Conservation (phyloP, 2,113 vertebrate genomes). For the Struthidea cinerea region DNA sequence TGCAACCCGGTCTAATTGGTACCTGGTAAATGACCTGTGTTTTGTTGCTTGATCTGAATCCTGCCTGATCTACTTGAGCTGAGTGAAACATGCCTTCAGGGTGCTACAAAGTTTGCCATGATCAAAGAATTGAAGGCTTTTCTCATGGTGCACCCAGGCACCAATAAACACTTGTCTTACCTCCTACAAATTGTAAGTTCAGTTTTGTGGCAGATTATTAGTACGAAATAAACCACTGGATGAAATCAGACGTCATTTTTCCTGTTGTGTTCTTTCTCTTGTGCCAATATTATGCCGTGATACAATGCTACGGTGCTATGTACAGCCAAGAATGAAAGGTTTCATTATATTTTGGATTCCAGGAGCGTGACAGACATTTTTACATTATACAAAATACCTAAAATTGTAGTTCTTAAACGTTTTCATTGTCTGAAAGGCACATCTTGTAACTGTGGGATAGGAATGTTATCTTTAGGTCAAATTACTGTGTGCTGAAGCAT, state of each 20-base stretch:
- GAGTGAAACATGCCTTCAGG: neutral
- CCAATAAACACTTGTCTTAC: neutral
- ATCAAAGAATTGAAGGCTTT: neutral
- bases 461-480: conserved; percentile 66
- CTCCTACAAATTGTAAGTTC: neutral
- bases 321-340: neutral
- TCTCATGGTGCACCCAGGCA: neutral
- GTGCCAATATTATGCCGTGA: neutral
- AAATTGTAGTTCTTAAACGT: conserved; percentile 41
- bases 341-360: conserved; percentile 33
- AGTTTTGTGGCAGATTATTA: neutral
- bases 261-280: neutral
- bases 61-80: neutral
- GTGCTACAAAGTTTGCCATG: neutral
- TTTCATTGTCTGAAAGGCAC: conserved; percentile 56
- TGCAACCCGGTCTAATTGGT: neutral
- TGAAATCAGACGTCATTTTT: conserved; percentile 2
- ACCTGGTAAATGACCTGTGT: neutral
- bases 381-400: conserved; percentile 29
- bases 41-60: neutral
- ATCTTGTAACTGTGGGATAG: conserved; percentile 24
- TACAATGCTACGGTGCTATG: neutral
- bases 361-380: conserved; percentile 12
- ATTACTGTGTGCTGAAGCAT: conserved; percentile 59
- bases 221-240: neutral